Evolutionary conservation across 2,888 invertebrate genomes (phyloP).

Genomic region (Eupithecia subfuscata): DNA sequence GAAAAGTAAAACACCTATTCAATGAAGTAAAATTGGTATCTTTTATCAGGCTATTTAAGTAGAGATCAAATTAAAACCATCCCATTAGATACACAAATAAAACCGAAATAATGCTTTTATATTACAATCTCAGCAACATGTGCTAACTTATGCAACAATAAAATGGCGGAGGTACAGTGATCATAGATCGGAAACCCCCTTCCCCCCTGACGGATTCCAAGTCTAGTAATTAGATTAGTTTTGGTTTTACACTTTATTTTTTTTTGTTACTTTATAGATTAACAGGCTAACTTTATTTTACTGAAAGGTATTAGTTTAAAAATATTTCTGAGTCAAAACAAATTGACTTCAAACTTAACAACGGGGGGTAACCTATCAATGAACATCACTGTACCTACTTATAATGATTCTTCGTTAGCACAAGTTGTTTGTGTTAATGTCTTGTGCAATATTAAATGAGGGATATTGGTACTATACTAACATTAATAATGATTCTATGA

Average conservation of each 20-base stretch:
- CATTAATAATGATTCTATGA: conserved; percentile 23
- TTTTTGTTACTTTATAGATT: too few species aligned
- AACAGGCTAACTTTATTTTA: too few species aligned
- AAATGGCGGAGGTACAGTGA: neutral
- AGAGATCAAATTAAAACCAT: conserved; percentile 56
- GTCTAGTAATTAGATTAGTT: too few species aligned
- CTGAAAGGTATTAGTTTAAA: too few species aligned
- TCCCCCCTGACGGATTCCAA: too few species aligned
- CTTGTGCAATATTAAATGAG: conserved; percentile 22
- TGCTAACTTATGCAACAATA: neutral
- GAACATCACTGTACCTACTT: too few species aligned
- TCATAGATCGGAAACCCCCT: too few species aligned
- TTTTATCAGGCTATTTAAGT: conserved; percentile 34
- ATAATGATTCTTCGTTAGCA: conserved; percentile 8
- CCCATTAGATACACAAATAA: conserved; percentile 27
- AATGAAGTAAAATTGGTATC: conserved; percentile 13
- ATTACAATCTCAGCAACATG: neutral
- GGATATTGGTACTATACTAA: conserved; percentile 28
- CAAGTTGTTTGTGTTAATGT: conserved; percentile 8
- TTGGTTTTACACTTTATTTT: too few species aligned
- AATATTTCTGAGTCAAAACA: too few species aligned
- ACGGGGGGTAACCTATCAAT: too few species aligned
- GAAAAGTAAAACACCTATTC: too few species aligned
- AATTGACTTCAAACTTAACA: too few species aligned
- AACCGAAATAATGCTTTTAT: conserved; percentile 7